Percentiles rank a stretch among this genome's conserved stretches.
phyloP scores from a whole-genome alignment of 2,113 vertebrate genomes.

The Semnornis frantzii region DNA sequence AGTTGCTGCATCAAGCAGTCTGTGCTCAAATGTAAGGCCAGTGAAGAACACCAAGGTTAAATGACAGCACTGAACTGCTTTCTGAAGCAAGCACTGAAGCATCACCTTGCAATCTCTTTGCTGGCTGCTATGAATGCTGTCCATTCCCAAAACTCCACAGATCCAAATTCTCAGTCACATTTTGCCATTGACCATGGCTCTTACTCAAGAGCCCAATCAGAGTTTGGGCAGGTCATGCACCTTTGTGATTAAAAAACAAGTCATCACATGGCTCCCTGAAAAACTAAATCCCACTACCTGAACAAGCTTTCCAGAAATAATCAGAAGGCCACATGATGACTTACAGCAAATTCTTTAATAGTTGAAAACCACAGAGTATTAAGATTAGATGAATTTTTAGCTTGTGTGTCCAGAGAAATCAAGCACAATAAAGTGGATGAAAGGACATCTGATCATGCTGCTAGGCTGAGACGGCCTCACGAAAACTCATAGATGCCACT shows the following conservation, averaged over 20 bases:
- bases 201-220: background rate
- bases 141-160: background rate
- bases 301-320: background rate
- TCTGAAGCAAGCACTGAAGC: background rate
- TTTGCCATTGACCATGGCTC: background rate
- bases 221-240: background rate
- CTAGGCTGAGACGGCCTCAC: background rate
- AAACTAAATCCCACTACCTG: background rate
- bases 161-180: background rate
- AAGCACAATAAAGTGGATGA: background rate
- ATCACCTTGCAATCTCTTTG: background rate
- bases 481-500: background rate
- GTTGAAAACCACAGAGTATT: background rate
- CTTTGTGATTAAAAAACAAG: background rate
- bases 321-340: background rate
- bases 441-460: background rate
- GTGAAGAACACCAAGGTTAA: background rate
- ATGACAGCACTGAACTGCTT: background rate
- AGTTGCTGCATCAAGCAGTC: background rate
- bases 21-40: background rate
- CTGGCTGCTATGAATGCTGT: background rate
- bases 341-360: background rate
- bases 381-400: background rate
- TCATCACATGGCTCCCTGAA: background rate
- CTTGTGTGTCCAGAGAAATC: background rate